Conservation (phyloP, 2,888 invertebrate genomes). For the Eupithecia dodoneata region DNA sequence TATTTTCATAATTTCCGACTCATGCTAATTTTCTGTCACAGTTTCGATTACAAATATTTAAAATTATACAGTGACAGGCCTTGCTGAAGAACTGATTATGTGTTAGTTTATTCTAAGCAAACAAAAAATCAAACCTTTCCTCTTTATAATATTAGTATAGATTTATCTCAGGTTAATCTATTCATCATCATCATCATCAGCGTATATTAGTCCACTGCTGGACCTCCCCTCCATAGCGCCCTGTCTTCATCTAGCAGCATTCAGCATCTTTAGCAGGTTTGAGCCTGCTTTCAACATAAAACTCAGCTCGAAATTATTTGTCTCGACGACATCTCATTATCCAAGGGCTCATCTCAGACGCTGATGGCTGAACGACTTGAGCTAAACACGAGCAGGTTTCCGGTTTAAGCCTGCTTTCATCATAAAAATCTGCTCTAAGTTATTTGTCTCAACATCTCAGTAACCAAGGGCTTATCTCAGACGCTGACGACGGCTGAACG, state of each 20-base stretch:
- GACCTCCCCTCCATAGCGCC: no score
- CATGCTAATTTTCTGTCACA: neutral
- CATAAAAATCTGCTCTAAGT: neutral
- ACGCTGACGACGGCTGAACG: no score
- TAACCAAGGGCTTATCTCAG: no score
- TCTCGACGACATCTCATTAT: neutral
- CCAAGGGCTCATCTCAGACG: neutral
- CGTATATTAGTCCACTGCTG: no score
- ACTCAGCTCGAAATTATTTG: neutral
- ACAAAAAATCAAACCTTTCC: no score
- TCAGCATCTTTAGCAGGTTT: no score
- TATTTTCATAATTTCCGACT: neutral
- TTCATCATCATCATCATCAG: no score
- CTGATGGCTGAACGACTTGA: neutral
- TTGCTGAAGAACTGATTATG: neutral
- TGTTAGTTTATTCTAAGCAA: neutral
- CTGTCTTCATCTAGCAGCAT: no score
- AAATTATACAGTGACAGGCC: neutral
- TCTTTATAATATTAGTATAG: no score
- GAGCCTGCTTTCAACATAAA: neutral
- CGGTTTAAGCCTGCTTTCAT: neutral
- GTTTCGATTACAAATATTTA: slow-evolving; percentile 8
- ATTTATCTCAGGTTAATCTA: no score
- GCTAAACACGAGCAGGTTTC: neutral
- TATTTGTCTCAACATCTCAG: no score